Evolutionary conservation across 1,140 invertebrate species (phyloP), one percentile per base, ranked within the genome.

Genomic region (Heliconius himera): DNA sequence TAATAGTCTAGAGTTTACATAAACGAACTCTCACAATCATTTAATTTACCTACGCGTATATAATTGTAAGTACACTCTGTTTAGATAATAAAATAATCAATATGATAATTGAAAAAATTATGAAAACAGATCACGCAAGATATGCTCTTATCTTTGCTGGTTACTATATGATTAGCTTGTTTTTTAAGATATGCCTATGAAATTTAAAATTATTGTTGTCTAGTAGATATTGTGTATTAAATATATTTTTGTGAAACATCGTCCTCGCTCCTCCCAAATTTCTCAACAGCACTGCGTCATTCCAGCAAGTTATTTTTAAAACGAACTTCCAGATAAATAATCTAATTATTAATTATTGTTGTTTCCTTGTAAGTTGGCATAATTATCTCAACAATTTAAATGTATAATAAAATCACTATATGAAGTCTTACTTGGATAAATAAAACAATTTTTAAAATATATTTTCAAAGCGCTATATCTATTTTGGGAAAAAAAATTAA

Each of bases 231-330:
- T 51, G 54, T n/a, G n/a, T 22, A 56, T 56, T 22, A 56, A 56
- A 9, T 56, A 56, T 22, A 56, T 56, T 56, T n/a, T 56, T 9
- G 54, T n/a, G 8, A 56, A 22, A 5, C n/a, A 56, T 56, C 54
- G 54, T n/a, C 8, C 54, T n/a, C 20, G n/a, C n/a, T 56, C 54
- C 54, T 9, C 8, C 54, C 54, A 56, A 56, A 56, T n/a, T 56
- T n/a, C 8, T 56, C 8, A 56, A 22, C 54, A 56, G 20, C 54
- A 22, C n/a, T 56, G 54, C 54, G 54, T 56, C 54, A 56, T 56
- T 56, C 54, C n/a, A 56, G 54, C 22, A 56, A 56, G 54, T n/a
- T 56, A 56, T 56, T 56, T 56, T 56, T 56, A 51, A 51, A 51
- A 20, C 16, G 18, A 6, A 51, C 49, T 51, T 51, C 49, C 49